Evolutionary conservation across 2,113 vertebrate species (phyloP).

Genomic region (Aplodontia rufa): DNA sequence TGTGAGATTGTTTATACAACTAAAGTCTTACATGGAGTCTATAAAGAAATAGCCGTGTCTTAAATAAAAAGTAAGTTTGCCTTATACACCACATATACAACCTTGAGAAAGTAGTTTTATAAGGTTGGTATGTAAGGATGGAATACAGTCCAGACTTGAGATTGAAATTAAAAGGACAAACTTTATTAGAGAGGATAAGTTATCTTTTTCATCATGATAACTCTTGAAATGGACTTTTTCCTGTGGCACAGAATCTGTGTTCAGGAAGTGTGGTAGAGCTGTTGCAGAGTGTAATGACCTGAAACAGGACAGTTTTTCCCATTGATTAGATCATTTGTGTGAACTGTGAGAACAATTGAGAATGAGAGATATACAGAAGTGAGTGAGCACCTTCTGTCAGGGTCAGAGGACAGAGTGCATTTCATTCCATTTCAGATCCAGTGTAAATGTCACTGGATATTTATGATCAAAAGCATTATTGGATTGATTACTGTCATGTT

Average conservation of each 20-base stretch:
- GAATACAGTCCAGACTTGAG: not conserved
- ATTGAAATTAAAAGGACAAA: slow-evolving; percentile 37
- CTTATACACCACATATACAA: not conserved
- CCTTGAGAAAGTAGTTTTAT: slow-evolving; percentile 45
- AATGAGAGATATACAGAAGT: not conserved
- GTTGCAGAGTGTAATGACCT: not conserved
- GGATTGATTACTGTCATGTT: not conserved
- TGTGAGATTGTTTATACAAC: not conserved
- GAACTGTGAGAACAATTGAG: not conserved
- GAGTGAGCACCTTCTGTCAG: not conserved
- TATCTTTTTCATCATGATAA: not conserved
- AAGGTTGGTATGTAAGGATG: slow-evolving; percentile 16
- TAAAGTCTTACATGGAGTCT: not conserved
- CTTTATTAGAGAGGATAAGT: slow-evolving; percentile 27
- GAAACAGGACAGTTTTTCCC: slow-evolving; percentile 17
- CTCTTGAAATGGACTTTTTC: slow-evolving; percentile 32
- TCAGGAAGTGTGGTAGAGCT: not conserved
- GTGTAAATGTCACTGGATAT: not conserved
- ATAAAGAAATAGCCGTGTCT: not conserved
- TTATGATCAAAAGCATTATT: not conserved
- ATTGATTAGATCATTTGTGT: slow-evolving; percentile 30
- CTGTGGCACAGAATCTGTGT: not conserved
- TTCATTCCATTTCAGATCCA: not conserved
- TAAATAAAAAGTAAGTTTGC: not conserved
- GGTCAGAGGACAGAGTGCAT: not conserved